Conservation (phyloP, 2,888 invertebrate species). For the Teleogryllus oceanicus region DNA sequence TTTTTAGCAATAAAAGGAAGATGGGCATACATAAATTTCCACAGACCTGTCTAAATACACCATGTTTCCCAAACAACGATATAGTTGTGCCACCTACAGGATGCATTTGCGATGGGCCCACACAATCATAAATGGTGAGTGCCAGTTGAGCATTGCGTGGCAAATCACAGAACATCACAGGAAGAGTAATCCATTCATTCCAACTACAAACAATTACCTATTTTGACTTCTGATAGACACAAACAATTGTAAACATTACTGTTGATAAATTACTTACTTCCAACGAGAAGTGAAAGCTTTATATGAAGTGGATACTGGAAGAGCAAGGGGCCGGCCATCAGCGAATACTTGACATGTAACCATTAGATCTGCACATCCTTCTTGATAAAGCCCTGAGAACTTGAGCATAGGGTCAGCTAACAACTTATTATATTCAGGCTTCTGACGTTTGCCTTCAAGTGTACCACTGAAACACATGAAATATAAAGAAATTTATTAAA, state of each 20-base stretch:
- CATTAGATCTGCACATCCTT: constrained; percentile 80
- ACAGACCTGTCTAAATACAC: constrained; percentile 75
- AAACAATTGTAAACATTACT: not conserved
- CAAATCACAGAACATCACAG: constrained; percentile 85
- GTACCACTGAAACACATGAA: constrained; percentile 66
- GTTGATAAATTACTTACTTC: constrained; percentile 63
- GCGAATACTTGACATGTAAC: constrained; percentile 83
- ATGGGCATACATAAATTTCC: constrained; percentile 27
- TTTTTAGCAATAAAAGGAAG: too few species aligned
- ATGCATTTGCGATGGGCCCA: constrained; percentile 76
- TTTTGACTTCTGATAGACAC: not conserved
- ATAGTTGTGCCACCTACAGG: constrained; percentile 92
- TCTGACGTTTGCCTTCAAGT: constrained; percentile 82
- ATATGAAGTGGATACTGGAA: constrained; percentile 86
- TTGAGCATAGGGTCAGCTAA: constrained; percentile 84
- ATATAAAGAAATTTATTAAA: constrained; percentile 29
- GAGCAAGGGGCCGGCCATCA: constrained; percentile 74
- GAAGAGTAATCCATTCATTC: constrained; percentile 95
- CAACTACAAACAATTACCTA: constrained; percentile 61
- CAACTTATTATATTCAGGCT: constrained; percentile 83
- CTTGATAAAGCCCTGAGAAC: constrained; percentile 83
- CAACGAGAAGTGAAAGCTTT: constrained; percentile 89
- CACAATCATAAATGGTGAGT: constrained; percentile 87
- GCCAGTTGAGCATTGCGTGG: constrained; percentile 83
- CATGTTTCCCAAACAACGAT: constrained; percentile 90